Conservation (phyloP, 30 jellyfish, hydroid and myxozoan species). For the Pseudorhiza aurosa region DNA sequence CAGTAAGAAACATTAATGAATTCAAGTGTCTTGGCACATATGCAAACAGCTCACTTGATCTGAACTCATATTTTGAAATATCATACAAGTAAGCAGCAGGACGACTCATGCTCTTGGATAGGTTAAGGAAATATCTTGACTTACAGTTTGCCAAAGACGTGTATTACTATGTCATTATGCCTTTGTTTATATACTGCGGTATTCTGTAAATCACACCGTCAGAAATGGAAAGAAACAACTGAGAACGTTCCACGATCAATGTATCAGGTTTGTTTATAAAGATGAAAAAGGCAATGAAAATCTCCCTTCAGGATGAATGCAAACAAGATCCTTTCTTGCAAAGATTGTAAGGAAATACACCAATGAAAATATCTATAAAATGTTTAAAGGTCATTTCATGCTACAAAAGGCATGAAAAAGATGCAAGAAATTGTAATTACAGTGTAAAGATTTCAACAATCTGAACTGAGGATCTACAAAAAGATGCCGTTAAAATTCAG, state of each 20-base stretch:
- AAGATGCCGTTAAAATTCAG: no score
- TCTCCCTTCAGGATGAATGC: background rate
- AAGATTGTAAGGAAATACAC: background rate
- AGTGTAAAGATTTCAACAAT: no score
- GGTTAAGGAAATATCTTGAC: conserved; percentile 52
- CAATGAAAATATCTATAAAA: background rate
- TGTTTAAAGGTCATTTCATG: background rate
- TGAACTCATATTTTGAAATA: conserved; percentile 23
- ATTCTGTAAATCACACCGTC: background rate
- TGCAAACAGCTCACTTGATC: conserved; percentile 28
- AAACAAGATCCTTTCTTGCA: background rate
- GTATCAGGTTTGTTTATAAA: background rate
- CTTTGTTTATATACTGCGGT: background rate
- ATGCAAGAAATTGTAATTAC: no score
- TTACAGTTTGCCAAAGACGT: conserved; percentile 40
- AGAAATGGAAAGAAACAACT: background rate
- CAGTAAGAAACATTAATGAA: conserved; percentile 7
- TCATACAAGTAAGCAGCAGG: conserved; percentile 51
- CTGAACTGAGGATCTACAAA: no score
- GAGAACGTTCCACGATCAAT: background rate
- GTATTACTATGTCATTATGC: background rate
- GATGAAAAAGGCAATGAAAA: background rate
- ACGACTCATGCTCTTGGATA: conserved; percentile 57
- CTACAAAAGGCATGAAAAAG: no score
- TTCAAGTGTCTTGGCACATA: conserved; percentile 15